Percentiles rank a stretch among this genome's conserved stretches.
Evolutionary conservation across 2,797 vertebrate species (phyloP).

Genomic region (Pangasius krempfi): DNA sequence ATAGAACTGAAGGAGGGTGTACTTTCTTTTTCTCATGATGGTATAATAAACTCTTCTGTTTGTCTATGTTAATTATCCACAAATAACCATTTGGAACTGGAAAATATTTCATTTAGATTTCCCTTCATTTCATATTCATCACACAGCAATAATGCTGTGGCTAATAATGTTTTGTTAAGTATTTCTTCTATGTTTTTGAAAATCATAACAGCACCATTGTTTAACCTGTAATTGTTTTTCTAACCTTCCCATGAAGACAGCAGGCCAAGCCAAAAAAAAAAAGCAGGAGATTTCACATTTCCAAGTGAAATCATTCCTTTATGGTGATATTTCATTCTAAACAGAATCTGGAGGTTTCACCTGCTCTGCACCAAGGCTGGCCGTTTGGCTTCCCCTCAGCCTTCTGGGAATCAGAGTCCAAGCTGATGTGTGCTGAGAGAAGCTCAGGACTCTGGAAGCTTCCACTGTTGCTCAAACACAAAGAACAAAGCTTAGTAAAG

Average conservation of each 20-base stretch:
- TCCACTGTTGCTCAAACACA: slow-evolving; percentile 73
- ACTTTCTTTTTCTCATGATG: neutral
- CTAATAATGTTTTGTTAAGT: neutral
- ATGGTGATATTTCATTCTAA: neutral
- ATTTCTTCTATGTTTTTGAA: neutral
- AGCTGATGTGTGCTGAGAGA: slow-evolving; percentile 88
- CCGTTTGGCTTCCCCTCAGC: slow-evolving; percentile 84
- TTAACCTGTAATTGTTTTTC: neutral
- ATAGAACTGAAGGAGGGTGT: neutral
- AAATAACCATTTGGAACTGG: neutral
- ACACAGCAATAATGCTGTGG: neutral
- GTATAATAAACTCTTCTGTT: neutral
- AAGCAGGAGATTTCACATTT: neutral
- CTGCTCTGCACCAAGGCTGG: slow-evolving; percentile 87
- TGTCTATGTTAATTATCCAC: neutral
- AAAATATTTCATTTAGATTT: neutral
- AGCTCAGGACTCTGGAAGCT: slow-evolving; percentile 92
- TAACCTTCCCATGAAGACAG: neutral
- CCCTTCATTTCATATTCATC: neutral
- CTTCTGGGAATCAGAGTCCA: slow-evolving; percentile 88
- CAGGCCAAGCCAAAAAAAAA: neutral
- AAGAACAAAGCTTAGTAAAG: neutral
- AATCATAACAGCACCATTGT: neutral
- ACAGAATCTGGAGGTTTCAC: slow-evolving; percentile 61
- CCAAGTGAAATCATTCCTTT: neutral